Percentiles rank a stretch among this genome's conserved stretches.
These are phyloP conservation scores for Aphis craccivora DNA, from an alignment of 1,140 invertebrate genomes.

Conservation along the genomic window DNA sequence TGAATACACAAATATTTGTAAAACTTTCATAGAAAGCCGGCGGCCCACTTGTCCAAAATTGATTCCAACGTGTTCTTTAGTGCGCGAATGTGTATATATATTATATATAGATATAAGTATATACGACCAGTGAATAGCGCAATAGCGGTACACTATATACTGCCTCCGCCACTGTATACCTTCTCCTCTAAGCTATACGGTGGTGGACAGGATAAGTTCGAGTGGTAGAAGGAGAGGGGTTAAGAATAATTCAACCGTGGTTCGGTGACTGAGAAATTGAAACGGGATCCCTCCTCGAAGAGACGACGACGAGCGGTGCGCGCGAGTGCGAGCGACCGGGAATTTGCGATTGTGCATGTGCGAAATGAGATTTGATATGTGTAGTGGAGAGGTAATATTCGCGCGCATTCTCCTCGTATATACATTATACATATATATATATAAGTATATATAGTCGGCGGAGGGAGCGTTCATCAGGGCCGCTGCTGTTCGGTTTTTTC, in stretches of 20 bases:
- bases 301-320: not conserved
- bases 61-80: constrained; percentile 22
- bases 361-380: constrained; percentile 58
- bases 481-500: constrained; percentile 25
- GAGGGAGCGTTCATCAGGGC: constrained; percentile 40
- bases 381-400: constrained; percentile 57
- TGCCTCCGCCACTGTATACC: not conserved
- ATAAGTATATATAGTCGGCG: not conserved
- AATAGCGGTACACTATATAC: not conserved
- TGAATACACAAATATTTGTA: not conserved
- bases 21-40: not conserved
- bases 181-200: not conserved
- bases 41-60: constrained; percentile 47
- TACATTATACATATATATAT: not conserved
- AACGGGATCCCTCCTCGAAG: constrained; percentile 42
- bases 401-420: not conserved
- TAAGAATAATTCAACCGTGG: constrained; percentile 57
- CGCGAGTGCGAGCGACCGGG: constrained; percentile 24
- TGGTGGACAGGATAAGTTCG: not conserved
- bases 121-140: not conserved
- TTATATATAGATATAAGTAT: not conserved
- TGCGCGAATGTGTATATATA: not conserved
- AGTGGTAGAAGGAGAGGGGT: not conserved
- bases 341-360: constrained; percentile 56
- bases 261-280: constrained; percentile 54